Evolutionary conservation across 2,113 vertebrate species (phyloP).

Genomic region (Mobula hypostoma): DNA sequence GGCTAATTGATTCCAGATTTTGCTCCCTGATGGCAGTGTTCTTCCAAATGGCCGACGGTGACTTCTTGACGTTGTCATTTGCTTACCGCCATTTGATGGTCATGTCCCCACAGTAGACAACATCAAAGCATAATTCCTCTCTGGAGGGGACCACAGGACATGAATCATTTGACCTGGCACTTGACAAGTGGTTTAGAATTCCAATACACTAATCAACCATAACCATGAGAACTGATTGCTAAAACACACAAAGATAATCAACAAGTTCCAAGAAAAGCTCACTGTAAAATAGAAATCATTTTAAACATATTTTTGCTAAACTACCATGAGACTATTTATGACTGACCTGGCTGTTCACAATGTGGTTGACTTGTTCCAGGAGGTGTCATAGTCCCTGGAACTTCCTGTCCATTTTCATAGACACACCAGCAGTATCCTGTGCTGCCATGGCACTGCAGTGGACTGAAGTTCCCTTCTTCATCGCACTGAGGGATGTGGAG

Average conservation of each 20-base stretch:
- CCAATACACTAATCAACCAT: neutral
- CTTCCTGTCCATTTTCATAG: slow-evolving; percentile 74
- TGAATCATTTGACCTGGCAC: too few relatives aligned
- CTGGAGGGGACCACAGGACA: too few relatives aligned
- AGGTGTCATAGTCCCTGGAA: slow-evolving; percentile 74
- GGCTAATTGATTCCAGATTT: too few relatives aligned
- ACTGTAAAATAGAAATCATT: neutral
- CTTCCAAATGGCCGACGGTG: too few relatives aligned
- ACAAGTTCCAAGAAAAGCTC: too few relatives aligned
- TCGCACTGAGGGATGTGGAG: slow-evolving; percentile 69
- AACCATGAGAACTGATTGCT: neutral
- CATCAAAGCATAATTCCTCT: too few relatives aligned
- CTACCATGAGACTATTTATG: neutral
- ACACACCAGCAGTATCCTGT: slow-evolving; percentile 95
- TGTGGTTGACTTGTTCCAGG: slow-evolving; percentile 46
- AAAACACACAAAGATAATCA: neutral
- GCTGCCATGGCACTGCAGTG: slow-evolving; percentile 84
- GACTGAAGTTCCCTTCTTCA: slow-evolving; percentile 63
- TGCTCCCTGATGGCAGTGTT: too few relatives aligned
- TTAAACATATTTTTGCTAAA: neutral
- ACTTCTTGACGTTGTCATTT: too few relatives aligned
- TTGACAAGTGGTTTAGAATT: too few relatives aligned
- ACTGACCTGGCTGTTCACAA: slow-evolving; percentile 7
- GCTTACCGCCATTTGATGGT: too few relatives aligned
- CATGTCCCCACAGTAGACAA: too few relatives aligned